phyloP scores from a whole-genome alignment of 1,140 invertebrate genomes.

The Cardiocondyla obscurior region DNA sequence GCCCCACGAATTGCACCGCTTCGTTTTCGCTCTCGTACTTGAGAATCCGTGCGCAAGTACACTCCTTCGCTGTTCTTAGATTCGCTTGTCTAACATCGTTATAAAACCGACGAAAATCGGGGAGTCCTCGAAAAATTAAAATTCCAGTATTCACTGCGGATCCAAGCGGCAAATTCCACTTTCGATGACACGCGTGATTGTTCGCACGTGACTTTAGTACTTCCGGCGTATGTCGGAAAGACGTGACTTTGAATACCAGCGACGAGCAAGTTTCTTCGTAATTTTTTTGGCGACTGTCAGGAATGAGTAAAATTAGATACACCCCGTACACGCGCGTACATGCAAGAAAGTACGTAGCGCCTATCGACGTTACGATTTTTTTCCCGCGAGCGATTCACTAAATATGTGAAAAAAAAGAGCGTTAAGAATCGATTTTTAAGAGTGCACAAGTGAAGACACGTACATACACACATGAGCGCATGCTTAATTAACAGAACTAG shows the following conservation, averaged over 20 bases:
- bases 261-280: background rate
- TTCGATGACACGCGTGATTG: background rate
- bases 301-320: background rate
- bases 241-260: background rate
- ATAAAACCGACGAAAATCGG: slow-evolving; percentile 37
- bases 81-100: background rate
- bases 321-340: background rate
- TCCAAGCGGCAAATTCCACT: slow-evolving; percentile 27
- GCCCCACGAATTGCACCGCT: background rate
- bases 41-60: slow-evolving; percentile 16
- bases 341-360: background rate
- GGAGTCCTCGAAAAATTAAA: background rate
- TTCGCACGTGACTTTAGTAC: slow-evolving; percentile 10
- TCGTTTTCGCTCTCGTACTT: background rate
- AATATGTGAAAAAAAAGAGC: slow-evolving; percentile 34
- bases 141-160: background rate
- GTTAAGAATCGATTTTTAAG: slow-evolving; percentile 25
- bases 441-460: slow-evolving; percentile 14
- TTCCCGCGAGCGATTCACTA: background rate
- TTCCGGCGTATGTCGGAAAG: background rate
- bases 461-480: background rate
- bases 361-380: background rate
- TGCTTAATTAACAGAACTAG: slow-evolving; percentile 27
- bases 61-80: slow-evolving; percentile 27
- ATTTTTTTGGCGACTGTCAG: background rate